phyloP scores from a whole-genome alignment of 2,797 vertebrate species.

The Heterohyrax brucei region DNA sequence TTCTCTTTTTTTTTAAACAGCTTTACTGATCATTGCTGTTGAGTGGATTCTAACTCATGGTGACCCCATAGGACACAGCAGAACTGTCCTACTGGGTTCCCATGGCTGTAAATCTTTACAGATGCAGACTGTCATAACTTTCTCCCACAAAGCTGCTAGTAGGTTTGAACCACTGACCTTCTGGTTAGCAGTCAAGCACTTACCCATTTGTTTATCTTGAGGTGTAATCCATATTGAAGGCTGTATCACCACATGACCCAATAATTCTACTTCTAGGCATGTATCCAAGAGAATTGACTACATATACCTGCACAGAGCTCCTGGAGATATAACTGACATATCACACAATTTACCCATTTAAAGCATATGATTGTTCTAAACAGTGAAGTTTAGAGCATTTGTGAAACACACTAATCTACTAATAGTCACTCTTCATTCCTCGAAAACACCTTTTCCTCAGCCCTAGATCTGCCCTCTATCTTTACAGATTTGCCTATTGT shows the following conservation, averaged over 20 bases:
- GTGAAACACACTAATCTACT: not conserved
- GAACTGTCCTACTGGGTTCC: not conserved
- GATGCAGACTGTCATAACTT: no score
- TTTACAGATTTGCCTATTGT: not conserved
- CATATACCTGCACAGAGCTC: no score
- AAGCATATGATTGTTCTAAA: not conserved
- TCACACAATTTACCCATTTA: not conserved
- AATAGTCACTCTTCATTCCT: no score
- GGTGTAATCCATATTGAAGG: not conserved
- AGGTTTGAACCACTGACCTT: no score
- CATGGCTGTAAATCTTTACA: not conserved
- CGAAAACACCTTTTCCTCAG: no score
- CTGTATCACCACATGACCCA: no score
- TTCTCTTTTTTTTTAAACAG: not conserved
- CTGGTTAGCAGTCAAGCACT: no score
- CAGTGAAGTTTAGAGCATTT: not conserved
- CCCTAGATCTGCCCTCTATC: not conserved
- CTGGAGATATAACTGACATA: not conserved
- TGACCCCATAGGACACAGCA: not conserved
- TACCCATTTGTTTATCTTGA: not conserved
- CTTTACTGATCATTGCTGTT: not conserved
- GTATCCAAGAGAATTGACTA: no score
- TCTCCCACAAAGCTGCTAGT: no score
- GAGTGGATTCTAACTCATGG: not conserved
- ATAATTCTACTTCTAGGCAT: no score